Evolutionary conservation across 2,797 vertebrate genomes (phyloP).

Genomic region (Falco concolor): DNA sequence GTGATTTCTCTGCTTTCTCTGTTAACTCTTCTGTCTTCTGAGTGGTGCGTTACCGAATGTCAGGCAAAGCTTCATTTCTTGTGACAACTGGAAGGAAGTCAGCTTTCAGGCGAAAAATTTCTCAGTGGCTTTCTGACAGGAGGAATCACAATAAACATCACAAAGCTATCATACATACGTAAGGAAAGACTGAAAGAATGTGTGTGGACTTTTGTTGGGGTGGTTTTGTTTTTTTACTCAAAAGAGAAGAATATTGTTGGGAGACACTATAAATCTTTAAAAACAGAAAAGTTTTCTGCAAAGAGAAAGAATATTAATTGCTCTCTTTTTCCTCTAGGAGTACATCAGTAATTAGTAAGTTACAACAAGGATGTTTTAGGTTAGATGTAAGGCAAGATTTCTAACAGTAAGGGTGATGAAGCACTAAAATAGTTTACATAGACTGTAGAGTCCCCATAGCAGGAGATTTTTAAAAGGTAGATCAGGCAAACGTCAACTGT

Average conservation of each 20-base stretch:
- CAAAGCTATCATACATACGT: background rate
- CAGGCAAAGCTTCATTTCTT: background rate
- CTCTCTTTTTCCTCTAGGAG: background rate
- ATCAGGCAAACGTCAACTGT: background rate
- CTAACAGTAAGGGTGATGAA: background rate
- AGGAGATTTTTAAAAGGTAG: background rate
- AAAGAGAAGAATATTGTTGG: background rate
- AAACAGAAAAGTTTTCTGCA: background rate
- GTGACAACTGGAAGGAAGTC: background rate
- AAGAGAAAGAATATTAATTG: background rate
- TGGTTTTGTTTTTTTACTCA: background rate
- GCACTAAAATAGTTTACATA: background rate
- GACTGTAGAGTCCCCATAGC: background rate
- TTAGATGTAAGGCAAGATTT: background rate
- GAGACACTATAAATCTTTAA: background rate
- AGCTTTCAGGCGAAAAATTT: background rate
- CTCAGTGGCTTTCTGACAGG: background rate
- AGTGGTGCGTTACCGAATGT: background rate
- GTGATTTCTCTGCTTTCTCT: background rate
- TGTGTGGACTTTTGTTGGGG: background rate
- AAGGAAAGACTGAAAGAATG: background rate
- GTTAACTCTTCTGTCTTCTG: background rate
- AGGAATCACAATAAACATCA: background rate
- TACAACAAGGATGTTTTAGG: background rate
- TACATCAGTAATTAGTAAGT: background rate